phyloP scores from a whole-genome alignment of 2,113 vertebrate species.

The Noctilio leporinus region DNA sequence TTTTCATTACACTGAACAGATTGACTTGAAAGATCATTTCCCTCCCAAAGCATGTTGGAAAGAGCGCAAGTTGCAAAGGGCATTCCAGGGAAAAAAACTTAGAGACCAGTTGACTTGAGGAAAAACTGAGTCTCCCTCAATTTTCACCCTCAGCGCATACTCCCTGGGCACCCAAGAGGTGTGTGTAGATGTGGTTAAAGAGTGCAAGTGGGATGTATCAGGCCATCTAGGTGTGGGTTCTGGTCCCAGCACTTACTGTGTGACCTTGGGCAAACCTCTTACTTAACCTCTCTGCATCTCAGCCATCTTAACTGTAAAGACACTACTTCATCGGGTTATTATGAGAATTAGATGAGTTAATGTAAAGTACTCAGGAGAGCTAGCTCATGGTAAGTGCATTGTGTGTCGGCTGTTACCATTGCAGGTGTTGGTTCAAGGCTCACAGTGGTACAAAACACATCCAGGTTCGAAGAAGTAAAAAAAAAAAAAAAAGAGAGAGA shows the following conservation, averaged over 20 bases:
- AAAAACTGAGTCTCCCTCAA: neutral
- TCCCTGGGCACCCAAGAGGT: neutral
- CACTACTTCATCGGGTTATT: neutral
- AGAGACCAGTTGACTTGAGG: neutral
- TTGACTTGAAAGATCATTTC: neutral
- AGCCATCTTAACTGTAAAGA: neutral
- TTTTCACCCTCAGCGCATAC: neutral
- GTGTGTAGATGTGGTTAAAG: neutral
- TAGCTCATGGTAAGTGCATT: no score
- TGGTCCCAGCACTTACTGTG: neutral
- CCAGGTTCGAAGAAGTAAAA: neutral
- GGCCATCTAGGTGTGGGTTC: neutral
- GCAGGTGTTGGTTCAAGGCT: neutral
- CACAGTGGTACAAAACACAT: neutral
- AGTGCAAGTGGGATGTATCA: fast-evolving
- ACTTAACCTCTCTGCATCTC: neutral
- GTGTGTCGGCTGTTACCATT: neutral
- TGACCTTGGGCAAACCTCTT: neutral
- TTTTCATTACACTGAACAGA: neutral
- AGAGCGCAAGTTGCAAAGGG: neutral
- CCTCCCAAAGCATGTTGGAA: neutral
- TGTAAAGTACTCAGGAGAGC: neutral
- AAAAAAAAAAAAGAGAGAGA: no score
- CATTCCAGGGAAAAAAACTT: neutral
- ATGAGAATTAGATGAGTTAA: neutral